Base-by-base conservation (phyloP, 2,113 vertebrate genomes). In the Larimichthys polyactis region DNA sequence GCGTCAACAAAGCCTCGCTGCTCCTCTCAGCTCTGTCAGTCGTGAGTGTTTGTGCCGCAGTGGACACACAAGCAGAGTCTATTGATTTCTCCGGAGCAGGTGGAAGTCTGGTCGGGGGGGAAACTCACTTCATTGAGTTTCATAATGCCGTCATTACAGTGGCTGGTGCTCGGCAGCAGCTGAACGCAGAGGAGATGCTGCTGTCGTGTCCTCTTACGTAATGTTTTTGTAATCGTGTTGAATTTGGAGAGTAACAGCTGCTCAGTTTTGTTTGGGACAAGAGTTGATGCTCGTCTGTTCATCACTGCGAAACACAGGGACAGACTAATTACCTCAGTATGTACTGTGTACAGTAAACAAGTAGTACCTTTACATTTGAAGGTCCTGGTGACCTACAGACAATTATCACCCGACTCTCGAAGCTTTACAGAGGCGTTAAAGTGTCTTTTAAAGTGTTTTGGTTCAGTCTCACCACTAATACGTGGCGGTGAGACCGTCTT, bases 181-280 rank as follows among this genome's bases (percentile, higher is more conserved):
- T 54, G 16, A 73, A 62, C 65, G 9, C 78, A 85, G 59, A 76
- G 8, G 74, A 4, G 55, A 78, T 70, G 79, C 22, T 36, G 60
- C 80, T 71, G 68, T 83, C 20, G 78, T 49, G 83, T 86, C 83
- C 73, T 78, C 83, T 92, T 92, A 84, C 68, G 19, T 91, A 88
- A 91, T 59, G n/a, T 60, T 58, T 72, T 24, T 68, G 73, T 90
- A 90, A 93, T 90, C 87, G 69, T 48, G 88, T 40, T 73, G 71
- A 84, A 69, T 84, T 85, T 82, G 52, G 68, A 76, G 71, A 49
- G 20, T 32, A 81, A 71, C 89, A 91, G 85, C 81, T 91, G 89
- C 81, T 91, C 72, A 70, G 75, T 60, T 87, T 65, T 29, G 66
- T 87, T 84, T 32, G 40, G 46, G 71, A 71, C 57, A 36, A 2